These are phyloP conservation scores for Andrena trimmerana DNA, from an alignment of 2,888 invertebrate genomes.

Conservation along the genomic window DNA sequence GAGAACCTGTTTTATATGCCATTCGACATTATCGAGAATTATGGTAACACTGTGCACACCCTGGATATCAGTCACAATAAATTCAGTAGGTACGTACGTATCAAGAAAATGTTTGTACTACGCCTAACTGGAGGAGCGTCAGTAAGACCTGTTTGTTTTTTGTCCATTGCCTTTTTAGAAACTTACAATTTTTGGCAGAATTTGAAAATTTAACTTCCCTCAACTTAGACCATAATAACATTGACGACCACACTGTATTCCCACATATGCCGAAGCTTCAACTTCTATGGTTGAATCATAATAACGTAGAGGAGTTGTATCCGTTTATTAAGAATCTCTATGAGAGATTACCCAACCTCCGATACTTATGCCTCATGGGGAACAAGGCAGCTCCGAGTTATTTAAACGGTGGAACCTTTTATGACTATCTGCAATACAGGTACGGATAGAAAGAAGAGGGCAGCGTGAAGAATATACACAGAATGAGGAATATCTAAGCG, in stretches of 20 bases:
- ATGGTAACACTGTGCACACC: conserved; percentile 74
- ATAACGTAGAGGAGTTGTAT: conserved; percentile 87
- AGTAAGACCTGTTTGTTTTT: conserved; percentile 1
- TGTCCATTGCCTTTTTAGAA: conserved; percentile 85
- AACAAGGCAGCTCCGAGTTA: conserved; percentile 93
- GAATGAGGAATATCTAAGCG: background rate
- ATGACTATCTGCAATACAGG: conserved; percentile 92
- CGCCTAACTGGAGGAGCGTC: background rate
- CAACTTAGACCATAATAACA: conserved; percentile 93
- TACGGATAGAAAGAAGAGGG: conserved; percentile 76
- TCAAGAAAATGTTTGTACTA: background rate
- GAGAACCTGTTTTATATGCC: conserved; percentile 82
- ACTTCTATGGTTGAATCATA: conserved; percentile 90
- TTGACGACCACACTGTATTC: conserved; percentile 89
- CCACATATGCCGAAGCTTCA: conserved; percentile 91
- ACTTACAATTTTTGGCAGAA: conserved; percentile 90
- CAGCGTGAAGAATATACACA: background rate
- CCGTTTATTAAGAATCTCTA: conserved; percentile 91
- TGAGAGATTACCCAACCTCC: conserved; percentile 90
- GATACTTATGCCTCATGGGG: conserved; percentile 93
- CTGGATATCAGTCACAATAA: conserved; percentile 82
- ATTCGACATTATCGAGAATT: conserved; percentile 81
- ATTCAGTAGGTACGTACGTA: conserved; percentile 80
- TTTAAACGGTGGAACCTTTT: conserved; percentile 91
- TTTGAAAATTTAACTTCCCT: conserved; percentile 91